Evolutionary conservation across 2,797 vertebrate species (phyloP).

Genomic region (Enteromius paludinosus): DNA sequence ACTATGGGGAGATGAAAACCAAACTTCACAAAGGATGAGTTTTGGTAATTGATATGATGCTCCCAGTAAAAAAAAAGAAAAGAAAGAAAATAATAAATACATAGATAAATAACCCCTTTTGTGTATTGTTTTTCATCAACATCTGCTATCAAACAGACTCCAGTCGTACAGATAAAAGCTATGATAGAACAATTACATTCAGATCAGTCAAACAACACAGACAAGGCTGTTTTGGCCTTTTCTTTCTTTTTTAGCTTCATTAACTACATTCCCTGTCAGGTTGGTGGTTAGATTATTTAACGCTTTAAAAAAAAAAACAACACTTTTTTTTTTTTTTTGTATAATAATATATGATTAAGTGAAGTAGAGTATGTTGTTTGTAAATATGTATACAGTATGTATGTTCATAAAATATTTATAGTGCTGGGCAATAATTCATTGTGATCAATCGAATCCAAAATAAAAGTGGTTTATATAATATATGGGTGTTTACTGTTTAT

Average conservation of each 20-base stretch:
- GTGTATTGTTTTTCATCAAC: conserved; percentile 69
- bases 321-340: background rate
- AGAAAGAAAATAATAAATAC: conserved; percentile 68
- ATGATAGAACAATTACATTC: conserved; percentile 76
- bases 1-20: conserved; percentile 63
- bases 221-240: conserved; percentile 53
- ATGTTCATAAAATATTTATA: background rate
- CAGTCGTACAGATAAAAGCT: conserved; percentile 71
- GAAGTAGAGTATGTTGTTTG: background rate
- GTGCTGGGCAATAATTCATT: background rate
- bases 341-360: background rate
- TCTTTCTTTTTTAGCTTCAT: conserved; percentile 44
- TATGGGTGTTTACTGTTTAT: background rate
- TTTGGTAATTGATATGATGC: conserved; percentile 68
- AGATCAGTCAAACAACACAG: conserved; percentile 57
- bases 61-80: conserved; percentile 41
- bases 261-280: conserved; percentile 4
- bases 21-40: conserved; percentile 64
- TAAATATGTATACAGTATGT: background rate
- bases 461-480: background rate
- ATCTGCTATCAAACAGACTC: conserved; percentile 74
- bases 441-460: background rate
- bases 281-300: conserved; percentile 2
- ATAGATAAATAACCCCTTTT: conserved; percentile 70
- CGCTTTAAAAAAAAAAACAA: background rate